A percentile compares a stretch with the other conserved stretches of the same genome.
Conservation (phyloP, 2,113 vertebrate genomes). For the Delphinus delphis region DNA sequence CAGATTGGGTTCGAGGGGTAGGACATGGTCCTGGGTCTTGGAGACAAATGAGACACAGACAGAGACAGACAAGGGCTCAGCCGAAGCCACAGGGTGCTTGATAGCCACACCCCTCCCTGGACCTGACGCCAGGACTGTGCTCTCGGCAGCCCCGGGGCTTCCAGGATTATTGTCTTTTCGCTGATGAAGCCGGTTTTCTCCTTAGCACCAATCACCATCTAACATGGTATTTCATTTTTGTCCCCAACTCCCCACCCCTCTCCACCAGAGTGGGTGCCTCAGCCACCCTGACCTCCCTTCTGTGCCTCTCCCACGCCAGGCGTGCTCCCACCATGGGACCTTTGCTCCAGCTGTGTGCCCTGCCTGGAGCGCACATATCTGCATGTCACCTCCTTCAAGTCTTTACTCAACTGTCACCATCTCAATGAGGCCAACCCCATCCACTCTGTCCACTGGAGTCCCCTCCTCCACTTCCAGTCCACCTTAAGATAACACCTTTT, state of each 20-base stretch:
- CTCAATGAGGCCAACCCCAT: background rate
- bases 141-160: too few relatives aligned
- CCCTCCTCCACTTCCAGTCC: background rate
- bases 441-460: background rate
- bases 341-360: background rate
- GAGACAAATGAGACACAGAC: background rate
- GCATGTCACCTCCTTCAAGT: background rate
- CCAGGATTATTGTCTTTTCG: too few relatives aligned
- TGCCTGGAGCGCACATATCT: fast-evolving
- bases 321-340: background rate
- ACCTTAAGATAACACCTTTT: background rate
- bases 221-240: too few relatives aligned
- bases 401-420: background rate
- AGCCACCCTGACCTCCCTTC: background rate
- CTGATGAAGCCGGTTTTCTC: background rate
- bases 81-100: too few relatives aligned
- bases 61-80: background rate
- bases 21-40: background rate
- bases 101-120: fast-evolving
- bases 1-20: background rate
- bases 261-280: background rate
- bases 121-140: background rate
- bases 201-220: background rate
- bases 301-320: background rate
- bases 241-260: background rate